Percentiles rank a stretch among this genome's conserved stretches.
phyloP scores from a whole-genome alignment of 2,113 vertebrate species.

The Henicopernis longicauda region DNA sequence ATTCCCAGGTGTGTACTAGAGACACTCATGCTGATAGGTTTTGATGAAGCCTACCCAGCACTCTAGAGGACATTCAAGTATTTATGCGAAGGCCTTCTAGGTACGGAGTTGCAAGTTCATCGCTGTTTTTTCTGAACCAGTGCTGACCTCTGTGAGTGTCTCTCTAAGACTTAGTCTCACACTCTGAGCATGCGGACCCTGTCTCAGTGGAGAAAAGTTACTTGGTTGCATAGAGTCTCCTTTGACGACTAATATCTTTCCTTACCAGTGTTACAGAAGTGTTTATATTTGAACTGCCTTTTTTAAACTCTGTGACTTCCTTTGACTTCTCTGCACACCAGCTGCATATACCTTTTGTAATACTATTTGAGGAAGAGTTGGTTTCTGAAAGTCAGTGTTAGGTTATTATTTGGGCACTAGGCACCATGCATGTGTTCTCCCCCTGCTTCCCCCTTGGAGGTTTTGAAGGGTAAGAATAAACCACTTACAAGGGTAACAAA shows the following conservation, averaged over 20 bases:
- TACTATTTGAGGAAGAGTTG: not conserved
- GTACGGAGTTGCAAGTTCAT: not conserved
- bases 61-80: rapidly evolving
- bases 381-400: not conserved
- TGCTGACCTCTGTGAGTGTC: not conserved
- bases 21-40: rapidly evolving
- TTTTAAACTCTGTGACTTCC: not conserved
- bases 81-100: rapidly evolving
- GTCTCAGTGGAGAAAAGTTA: not conserved
- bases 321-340: not conserved
- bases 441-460: not conserved
- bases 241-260: not conserved
- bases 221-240: not conserved
- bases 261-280: not conserved
- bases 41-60: not conserved
- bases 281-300: not conserved
- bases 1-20: no score
- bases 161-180: not conserved
- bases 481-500: not conserved
- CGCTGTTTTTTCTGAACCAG: not conserved
- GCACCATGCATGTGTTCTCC: not conserved
- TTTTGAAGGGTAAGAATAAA: not conserved
- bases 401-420: not conserved
- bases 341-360: not conserved
- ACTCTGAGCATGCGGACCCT: not conserved